Evolutionary conservation across 2,113 vertebrate genomes (phyloP).

Genomic region (Tiliqua scincoides): DNA sequence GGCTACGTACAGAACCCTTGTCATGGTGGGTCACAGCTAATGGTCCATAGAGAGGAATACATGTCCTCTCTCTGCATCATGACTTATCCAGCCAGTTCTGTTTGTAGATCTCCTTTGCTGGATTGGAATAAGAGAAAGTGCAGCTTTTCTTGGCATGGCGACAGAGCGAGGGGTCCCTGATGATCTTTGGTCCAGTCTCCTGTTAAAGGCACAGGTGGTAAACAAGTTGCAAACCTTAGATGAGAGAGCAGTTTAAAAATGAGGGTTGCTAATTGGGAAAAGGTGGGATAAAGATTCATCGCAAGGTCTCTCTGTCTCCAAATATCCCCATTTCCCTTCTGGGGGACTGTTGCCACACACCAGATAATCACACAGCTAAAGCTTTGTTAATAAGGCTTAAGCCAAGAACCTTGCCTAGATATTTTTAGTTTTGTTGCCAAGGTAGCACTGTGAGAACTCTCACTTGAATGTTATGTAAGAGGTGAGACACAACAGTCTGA

Average conservation of each 20-base stretch:
- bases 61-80: not conserved
- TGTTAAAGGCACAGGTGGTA: not conserved
- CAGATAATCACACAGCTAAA: conserved; percentile 79
- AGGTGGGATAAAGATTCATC: conserved; percentile 38
- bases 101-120: not conserved
- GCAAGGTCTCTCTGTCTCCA: conserved; percentile 59
- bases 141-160: not conserved
- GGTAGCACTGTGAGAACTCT: conserved; percentile 84
- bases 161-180: no score
- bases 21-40: no score
- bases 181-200: no score
- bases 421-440: conserved; percentile 89
- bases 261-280: conserved; percentile 35
- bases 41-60: not conserved
- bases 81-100: not conserved
- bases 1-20: not conserved
- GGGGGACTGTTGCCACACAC: conserved; percentile 73
- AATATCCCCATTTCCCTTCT: conserved; percentile 70
- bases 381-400: conserved; percentile 80
- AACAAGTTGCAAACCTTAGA: not conserved
- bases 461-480: conserved; percentile 85
- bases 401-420: conserved; percentile 81
- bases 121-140: not conserved
- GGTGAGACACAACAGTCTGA: conserved; percentile 81
- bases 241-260: conserved; percentile 16